Percentiles rank a stretch among this genome's conserved stretches.
Conservation (phyloP, 2,797 vertebrate genomes). For the Gephyroberyx darwinii region DNA sequence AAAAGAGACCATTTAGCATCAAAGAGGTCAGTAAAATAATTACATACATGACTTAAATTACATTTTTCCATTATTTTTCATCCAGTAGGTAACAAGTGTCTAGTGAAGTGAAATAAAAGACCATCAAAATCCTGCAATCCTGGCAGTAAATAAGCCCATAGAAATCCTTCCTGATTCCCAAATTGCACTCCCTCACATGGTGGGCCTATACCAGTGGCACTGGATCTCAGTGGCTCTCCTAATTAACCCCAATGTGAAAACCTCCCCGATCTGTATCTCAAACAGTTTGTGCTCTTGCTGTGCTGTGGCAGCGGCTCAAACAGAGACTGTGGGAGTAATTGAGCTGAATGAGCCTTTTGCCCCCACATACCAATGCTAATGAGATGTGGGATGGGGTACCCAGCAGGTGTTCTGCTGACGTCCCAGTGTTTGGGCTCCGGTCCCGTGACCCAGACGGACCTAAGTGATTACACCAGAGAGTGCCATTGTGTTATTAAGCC, state of each 20-base stretch:
- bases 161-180: not conserved
- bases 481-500: slow-evolving; percentile 24
- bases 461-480: slow-evolving; percentile 48
- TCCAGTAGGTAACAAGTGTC: too few relatives aligned
- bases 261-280: slow-evolving; percentile 65
- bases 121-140: slow-evolving; percentile 13
- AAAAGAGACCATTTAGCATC: too few relatives aligned
- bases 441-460: slow-evolving; percentile 51
- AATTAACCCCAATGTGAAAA: slow-evolving; percentile 66
- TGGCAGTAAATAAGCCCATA: slow-evolving; percentile 9
- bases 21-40: too few relatives aligned
- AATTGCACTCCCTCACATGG: not conserved
- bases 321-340: slow-evolving; percentile 69
- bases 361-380: slow-evolving; percentile 71
- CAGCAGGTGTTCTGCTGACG: slow-evolving; percentile 60
- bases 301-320: slow-evolving; percentile 67
- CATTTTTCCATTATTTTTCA: too few relatives aligned
- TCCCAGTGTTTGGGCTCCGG: slow-evolving; percentile 47
- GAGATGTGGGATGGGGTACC: slow-evolving; percentile 60
- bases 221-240: slow-evolving; percentile 56
- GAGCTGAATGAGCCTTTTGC: slow-evolving; percentile 77
- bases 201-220: not conserved
- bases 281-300: slow-evolving; percentile 69
- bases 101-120: not conserved
- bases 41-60: too few relatives aligned